Conservation (phyloP, 2,888 invertebrate species). For the Caenorhabditis afra region DNA sequence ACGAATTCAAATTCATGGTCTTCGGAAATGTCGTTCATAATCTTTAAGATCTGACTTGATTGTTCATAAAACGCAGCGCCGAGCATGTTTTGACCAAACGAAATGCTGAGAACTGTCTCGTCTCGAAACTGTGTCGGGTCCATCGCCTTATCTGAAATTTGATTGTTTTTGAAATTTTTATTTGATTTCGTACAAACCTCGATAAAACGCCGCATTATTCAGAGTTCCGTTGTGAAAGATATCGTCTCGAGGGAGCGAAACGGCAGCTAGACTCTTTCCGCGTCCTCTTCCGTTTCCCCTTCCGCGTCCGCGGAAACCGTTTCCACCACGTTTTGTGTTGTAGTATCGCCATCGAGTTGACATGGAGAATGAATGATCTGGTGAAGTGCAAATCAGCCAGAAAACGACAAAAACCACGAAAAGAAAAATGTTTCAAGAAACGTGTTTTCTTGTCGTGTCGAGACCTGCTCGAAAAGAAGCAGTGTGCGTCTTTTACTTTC, state of each 20-base stretch:
- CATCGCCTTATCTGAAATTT: conserved; percentile 32
- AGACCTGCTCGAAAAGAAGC: neutral
- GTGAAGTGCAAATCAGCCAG: no score
- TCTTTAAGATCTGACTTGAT: conserved; percentile 49
- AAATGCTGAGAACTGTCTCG: conserved; percentile 45
- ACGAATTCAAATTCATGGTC: conserved; percentile 67
- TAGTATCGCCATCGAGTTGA: conserved; percentile 44
- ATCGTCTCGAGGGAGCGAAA: conserved; percentile 28
- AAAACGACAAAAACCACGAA: no score
- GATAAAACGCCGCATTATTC: conserved; percentile 6
- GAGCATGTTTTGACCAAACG: conserved; percentile 47
- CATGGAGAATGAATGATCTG: conserved; percentile 8
- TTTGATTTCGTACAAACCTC: conserved; percentile 6
- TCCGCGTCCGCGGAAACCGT: conserved; percentile 33
- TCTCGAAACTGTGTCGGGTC: conserved; percentile 38
- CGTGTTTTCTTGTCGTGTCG: neutral
- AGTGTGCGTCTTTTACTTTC: neutral
- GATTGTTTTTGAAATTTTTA: no score
- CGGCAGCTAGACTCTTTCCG: conserved; percentile 14
- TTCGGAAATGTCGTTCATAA: conserved; percentile 72
- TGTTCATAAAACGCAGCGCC: conserved; percentile 68
- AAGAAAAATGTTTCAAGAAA: no score
- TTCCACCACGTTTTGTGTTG: conserved; percentile 42
- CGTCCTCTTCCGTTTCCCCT: conserved; percentile 36
- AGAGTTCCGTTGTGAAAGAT: conserved; percentile 14